phyloP scores from a whole-genome alignment of 2,888 invertebrate genomes.

The Notocelia uddmanniana region DNA sequence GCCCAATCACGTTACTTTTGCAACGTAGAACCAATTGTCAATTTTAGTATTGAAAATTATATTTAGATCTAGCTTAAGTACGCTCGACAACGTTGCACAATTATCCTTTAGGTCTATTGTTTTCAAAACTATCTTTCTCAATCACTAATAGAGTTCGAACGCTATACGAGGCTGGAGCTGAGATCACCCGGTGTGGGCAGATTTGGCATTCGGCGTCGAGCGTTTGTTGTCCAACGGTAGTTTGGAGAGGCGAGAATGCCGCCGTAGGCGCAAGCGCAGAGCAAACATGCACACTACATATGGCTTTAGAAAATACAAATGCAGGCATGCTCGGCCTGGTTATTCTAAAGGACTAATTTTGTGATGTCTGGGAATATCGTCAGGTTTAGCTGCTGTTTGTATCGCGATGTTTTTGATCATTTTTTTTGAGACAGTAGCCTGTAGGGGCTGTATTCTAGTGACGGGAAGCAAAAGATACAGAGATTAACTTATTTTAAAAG shows the following conservation, averaged over 20 bases:
- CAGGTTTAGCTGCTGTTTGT: background rate
- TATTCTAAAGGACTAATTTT: background rate
- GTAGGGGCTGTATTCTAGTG: too few relatives aligned
- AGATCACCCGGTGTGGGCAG: slow-evolving; percentile 49
- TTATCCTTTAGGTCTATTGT: background rate
- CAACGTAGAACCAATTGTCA: too few relatives aligned
- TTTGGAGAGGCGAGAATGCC: slow-evolving; percentile 37
- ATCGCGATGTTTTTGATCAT: too few relatives aligned
- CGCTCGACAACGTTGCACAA: too few relatives aligned
- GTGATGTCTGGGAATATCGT: background rate
- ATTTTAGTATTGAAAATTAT: too few relatives aligned
- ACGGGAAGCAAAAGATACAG: too few relatives aligned
- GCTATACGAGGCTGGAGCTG: slow-evolving; percentile 34
- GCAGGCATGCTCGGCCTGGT: background rate
- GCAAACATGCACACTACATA: slow-evolving; percentile 22
- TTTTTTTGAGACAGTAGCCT: too few relatives aligned
- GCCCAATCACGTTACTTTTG: too few relatives aligned
- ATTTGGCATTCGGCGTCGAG: slow-evolving; percentile 38
- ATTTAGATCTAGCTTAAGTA: too few relatives aligned
- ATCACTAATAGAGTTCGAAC: slow-evolving; percentile 1
- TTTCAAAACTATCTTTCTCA: background rate
- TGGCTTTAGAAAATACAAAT: slow-evolving; percentile 14
- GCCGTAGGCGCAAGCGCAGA: slow-evolving; percentile 30
- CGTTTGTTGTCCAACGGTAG: slow-evolving; percentile 40
- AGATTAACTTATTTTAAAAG: too few relatives aligned